phyloP scores from a whole-genome alignment of 30 jellyfish, hydroid and myxozoan genomes.

The Aurelia coerulea region DNA sequence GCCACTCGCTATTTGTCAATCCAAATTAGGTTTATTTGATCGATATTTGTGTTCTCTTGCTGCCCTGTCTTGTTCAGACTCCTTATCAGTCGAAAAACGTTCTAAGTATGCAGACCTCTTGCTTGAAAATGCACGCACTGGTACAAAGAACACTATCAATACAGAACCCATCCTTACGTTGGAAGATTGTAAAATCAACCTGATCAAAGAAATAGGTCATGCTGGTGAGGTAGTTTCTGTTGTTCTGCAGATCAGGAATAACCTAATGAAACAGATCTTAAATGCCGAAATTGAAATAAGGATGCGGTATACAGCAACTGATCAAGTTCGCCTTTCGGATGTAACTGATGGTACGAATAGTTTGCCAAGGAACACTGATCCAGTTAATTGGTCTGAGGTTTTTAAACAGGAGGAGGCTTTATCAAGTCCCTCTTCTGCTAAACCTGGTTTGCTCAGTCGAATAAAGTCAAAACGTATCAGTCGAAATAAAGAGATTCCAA shows the following conservation, averaged over 20 bases:
- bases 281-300: conserved; percentile 66
- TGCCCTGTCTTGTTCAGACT: conserved; percentile 72
- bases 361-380: conserved; percentile 1
- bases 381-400: conserved; percentile 54
- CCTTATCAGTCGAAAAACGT: conserved; percentile 61
- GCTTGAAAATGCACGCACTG: conserved; percentile 41
- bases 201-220: conserved; percentile 85
- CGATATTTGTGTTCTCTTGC: conserved; percentile 81
- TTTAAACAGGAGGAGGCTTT: background rate
- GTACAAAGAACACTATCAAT: conserved; percentile 11
- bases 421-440: conserved; percentile 20
- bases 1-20: conserved; percentile 84
- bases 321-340: conserved; percentile 19
- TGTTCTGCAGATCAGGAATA: conserved; percentile 27
- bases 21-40: conserved; percentile 32
- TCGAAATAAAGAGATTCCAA: conserved; percentile 9
- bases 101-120: conserved; percentile 63
- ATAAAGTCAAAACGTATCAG: conserved; percentile 26
- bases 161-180: conserved; percentile 74
- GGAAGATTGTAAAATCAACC: conserved; percentile 55
- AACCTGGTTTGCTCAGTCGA: conserved; percentile 19
- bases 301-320: conserved; percentile 67
- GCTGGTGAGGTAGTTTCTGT: conserved; percentile 86
- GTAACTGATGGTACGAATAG: conserved; percentile 8
- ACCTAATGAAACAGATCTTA: conserved; percentile 35